Evolutionary conservation across 2,888 invertebrate genomes (phyloP).

Genomic region (Apoderus coryli): DNA sequence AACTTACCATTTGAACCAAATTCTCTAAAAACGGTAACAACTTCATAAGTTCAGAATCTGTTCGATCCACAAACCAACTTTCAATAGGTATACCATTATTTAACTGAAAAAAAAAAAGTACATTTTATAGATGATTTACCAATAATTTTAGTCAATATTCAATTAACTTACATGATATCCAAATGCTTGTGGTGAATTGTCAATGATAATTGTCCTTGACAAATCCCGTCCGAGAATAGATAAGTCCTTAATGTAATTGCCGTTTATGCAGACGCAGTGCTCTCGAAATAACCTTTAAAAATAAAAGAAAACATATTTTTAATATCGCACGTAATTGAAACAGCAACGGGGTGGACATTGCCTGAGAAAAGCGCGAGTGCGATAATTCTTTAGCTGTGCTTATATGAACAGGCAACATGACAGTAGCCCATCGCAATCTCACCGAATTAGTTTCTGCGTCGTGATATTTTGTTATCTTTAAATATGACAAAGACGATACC

Average conservation of each 20-base stretch:
- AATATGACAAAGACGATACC: no score
- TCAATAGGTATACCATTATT: conserved; percentile 96
- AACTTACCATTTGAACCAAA: conserved; percentile 63
- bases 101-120: conserved; percentile 40
- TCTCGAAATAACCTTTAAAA: conserved; percentile 90
- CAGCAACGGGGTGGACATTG: no score
- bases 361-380: no score
- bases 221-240: conserved; percentile 85
- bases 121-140: conserved; percentile 2
- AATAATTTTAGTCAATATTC: no score
- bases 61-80: conserved; percentile 89
- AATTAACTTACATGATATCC: conserved; percentile 67
- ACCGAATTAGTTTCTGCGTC: no score
- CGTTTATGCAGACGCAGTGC: conserved; percentile 89
- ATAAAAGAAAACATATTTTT: no score
- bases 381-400: no score
- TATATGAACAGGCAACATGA: no score
- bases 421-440: no score
- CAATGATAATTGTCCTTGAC: conserved; percentile 73
- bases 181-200: conserved; percentile 87
- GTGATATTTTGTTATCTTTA: no score
- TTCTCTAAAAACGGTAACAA: conserved; percentile 83
- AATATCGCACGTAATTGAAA: no score
- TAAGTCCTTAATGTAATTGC: conserved; percentile 92
- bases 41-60: conserved; percentile 80